Evolutionary conservation across 2,888 invertebrate genomes (phyloP).

Genomic region (Andrena bicolor): DNA sequence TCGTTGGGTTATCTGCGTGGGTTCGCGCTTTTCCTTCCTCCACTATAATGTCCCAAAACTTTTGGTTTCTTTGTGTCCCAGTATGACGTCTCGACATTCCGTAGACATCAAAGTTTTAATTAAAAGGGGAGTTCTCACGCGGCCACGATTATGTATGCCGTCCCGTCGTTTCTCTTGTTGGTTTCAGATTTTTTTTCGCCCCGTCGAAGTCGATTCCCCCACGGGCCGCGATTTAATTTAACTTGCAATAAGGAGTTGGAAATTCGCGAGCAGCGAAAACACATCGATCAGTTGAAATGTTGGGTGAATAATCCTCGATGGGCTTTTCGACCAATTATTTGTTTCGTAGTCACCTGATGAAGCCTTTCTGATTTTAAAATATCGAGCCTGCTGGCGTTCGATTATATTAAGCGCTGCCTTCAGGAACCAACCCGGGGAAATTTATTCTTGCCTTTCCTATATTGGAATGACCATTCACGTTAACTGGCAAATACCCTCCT

Average conservation of each 20-base stretch:
- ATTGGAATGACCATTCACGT: conserved; percentile 28
- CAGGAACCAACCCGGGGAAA: not conserved
- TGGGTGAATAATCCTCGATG: not conserved
- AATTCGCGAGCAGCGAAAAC: conserved; percentile 9
- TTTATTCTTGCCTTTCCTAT: conserved; percentile 36
- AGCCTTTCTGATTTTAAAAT: not conserved
- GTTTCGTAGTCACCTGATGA: not conserved
- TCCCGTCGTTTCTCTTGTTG: conserved; percentile 1
- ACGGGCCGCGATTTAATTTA: conserved; percentile 42
- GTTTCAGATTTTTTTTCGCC: conserved; percentile 14
- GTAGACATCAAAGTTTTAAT: conserved; percentile 65
- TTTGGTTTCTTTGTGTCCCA: conserved; percentile 26
- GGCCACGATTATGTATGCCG: conserved; percentile 9
- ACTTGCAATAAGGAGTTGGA: conserved; percentile 21
- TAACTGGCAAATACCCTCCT: conserved; percentile 74
- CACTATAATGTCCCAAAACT: conserved; percentile 9
- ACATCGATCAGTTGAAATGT: not conserved
- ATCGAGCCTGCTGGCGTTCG: not conserved
- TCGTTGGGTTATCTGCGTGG: not conserved
- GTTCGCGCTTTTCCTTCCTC: not conserved
- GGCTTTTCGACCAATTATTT: conserved; percentile 14
- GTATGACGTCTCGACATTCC: conserved; percentile 27
- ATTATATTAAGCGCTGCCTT: conserved; percentile 12
- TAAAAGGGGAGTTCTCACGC: conserved; percentile 58
- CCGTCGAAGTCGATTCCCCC: conserved; percentile 37